Evolutionary conservation across 2,113 vertebrate genomes (phyloP).

Genomic region (Archocentrus centrarchus): DNA sequence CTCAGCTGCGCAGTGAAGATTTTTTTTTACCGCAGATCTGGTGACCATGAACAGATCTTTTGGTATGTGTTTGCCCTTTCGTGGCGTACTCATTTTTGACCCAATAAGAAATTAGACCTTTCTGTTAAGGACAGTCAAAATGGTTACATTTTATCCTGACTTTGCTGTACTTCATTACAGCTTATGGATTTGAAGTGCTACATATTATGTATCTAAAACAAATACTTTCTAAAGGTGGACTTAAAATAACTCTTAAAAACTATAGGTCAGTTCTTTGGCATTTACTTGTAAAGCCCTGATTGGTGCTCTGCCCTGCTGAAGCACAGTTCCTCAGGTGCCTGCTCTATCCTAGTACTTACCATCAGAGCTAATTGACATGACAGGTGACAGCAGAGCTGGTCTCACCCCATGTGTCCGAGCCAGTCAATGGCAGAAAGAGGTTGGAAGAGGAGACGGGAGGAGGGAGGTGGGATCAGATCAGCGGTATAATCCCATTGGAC

Average conservation of each 20-base stretch:
- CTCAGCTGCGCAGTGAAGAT: not conserved
- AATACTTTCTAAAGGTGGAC: not conserved
- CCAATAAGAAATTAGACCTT: not conserved
- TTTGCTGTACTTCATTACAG: too few relatives aligned
- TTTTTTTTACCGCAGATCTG: not conserved
- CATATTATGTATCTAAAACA: not conserved
- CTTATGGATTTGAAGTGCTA: too few relatives aligned
- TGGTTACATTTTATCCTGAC: too few relatives aligned
- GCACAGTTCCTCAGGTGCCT: not conserved
- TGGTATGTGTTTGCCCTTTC: not conserved
- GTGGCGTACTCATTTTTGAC: rapidly evolving
- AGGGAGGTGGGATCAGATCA: constrained; percentile 22
- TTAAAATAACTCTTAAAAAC: not conserved
- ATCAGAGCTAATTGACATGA: constrained; percentile 36
- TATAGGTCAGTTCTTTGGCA: not conserved
- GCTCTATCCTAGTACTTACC: constrained; percentile 11
- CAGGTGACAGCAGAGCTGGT: constrained; percentile 25
- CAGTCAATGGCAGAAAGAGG: constrained; percentile 32
- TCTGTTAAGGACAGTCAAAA: not conserved
- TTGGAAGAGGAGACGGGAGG: not conserved
- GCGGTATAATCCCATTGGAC: constrained; percentile 60
- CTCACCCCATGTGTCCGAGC: constrained; percentile 59
- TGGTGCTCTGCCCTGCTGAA: not conserved
- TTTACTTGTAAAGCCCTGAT: not conserved
- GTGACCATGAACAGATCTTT: not conserved